A percentile compares a stretch with the other conserved stretches of the same genome.
These are phyloP conservation scores for Heliconius ethilla DNA, from an alignment of 2,888 invertebrate genomes.

Conservation along the genomic window DNA sequence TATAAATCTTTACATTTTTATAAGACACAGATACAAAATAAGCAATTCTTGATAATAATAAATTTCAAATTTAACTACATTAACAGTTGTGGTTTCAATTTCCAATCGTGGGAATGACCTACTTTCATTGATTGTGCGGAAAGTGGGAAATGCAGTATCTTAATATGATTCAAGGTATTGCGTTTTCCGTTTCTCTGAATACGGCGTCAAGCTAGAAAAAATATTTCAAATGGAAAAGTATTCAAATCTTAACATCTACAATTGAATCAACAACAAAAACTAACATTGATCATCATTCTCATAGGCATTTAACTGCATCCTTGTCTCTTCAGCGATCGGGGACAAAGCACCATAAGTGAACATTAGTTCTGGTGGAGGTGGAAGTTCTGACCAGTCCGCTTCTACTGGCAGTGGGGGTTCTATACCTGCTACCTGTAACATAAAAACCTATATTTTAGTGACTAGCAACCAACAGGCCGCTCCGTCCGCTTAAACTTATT, in stretches of 20 bases:
- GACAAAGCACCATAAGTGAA: constrained; percentile 73
- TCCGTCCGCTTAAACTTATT: neutral
- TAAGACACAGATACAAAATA: no score
- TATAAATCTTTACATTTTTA: no score
- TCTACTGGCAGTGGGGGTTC: constrained; percentile 50
- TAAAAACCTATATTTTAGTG: neutral
- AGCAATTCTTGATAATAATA: no score
- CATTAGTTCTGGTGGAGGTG: constrained; percentile 68
- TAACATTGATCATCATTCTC: constrained; percentile 71
- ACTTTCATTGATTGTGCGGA: no score
- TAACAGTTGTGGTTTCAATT: no score
- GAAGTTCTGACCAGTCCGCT: constrained; percentile 51
- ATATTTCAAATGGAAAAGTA: no score
- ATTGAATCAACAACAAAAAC: constrained; percentile 43
- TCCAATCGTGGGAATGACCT: no score
- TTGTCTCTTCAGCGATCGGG: constrained; percentile 74
- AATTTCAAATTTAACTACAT: no score
- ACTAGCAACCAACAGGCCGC: neutral
- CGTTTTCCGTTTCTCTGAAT: no score
- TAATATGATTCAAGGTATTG: no score
- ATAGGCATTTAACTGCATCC: constrained; percentile 70
- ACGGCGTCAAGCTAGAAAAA: no score
- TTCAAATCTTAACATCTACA: neutral
- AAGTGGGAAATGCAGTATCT: no score
- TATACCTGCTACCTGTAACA: constrained; percentile 64